Conservation (phyloP, 2,113 vertebrate genomes). For the Grantiella picta region DNA sequence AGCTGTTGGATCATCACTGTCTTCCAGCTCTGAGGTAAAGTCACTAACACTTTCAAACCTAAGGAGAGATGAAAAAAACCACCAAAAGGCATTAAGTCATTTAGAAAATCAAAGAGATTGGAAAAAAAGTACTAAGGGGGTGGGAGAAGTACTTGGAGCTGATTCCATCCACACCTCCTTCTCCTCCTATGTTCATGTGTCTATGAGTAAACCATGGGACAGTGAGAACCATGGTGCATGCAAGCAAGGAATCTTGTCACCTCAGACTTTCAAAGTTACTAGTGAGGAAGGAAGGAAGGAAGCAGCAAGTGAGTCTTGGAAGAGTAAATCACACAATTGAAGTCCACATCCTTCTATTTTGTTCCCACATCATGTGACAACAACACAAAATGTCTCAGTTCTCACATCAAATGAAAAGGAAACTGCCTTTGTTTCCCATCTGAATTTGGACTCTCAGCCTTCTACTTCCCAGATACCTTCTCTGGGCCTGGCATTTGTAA, state of each 20-base stretch:
- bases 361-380: background rate
- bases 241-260: background rate
- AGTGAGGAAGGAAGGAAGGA: background rate
- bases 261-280: background rate
- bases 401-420: background rate
- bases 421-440: background rate
- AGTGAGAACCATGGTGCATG: background rate
- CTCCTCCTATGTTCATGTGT: background rate
- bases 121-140: background rate
- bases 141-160: background rate
- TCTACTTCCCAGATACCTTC: background rate
- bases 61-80: background rate
- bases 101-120: background rate
- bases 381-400: background rate
- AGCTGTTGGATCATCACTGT: conserved; percentile 83
- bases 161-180: background rate
- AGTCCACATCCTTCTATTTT: background rate
- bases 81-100: background rate
- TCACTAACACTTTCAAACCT: conserved; percentile 88
- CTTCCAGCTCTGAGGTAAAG: conserved; percentile 80
- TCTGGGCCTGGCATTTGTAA: background rate
- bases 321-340: background rate
- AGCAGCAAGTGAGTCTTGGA: background rate
- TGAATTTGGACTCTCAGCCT: background rate
- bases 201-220: background rate